Conservation (phyloP, 1,140 invertebrate genomes). For the Bombus huntii region DNA sequence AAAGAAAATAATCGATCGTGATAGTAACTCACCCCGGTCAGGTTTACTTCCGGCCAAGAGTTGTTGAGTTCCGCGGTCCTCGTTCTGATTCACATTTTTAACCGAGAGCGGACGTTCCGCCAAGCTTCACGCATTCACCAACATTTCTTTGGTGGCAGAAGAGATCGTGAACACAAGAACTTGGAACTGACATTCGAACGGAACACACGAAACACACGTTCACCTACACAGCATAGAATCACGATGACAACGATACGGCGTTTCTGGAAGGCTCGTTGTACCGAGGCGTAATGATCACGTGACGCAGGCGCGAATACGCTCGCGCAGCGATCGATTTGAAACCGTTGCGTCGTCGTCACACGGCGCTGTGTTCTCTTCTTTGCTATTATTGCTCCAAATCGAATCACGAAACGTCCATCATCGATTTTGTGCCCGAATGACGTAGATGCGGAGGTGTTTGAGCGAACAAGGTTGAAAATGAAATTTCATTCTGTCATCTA, state of each 20-base stretch:
- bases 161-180: not conserved
- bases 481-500: not conserved
- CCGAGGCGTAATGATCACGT: conserved; percentile 41
- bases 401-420: not conserved
- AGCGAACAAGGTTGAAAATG: not conserved
- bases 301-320: conserved; percentile 4
- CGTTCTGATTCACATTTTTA: conserved; percentile 45
- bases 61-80: conserved; percentile 8
- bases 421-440: not conserved
- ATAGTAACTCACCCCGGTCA: conserved; percentile 44
- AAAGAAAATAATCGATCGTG: conserved; percentile 3
- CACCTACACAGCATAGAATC: not conserved
- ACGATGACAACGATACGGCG: not conserved
- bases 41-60: conserved; percentile 35
- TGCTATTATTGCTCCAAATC: not conserved
- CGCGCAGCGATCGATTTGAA: conserved; percentile 48
- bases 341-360: conserved; percentile 38
- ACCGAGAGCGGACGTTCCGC: not conserved
- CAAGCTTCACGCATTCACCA: conserved; percentile 1
- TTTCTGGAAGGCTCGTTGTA: not conserved
- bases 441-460: too few species aligned
- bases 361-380: not conserved
- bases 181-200: conserved; percentile 1
- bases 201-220: not conserved
- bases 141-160: not conserved